A percentile compares a stretch with the other conserved stretches of the same genome.
These are phyloP conservation scores for Ardeotis arabs DNA, from an alignment of 2,113 vertebrate genomes.

Conservation along the genomic window DNA sequence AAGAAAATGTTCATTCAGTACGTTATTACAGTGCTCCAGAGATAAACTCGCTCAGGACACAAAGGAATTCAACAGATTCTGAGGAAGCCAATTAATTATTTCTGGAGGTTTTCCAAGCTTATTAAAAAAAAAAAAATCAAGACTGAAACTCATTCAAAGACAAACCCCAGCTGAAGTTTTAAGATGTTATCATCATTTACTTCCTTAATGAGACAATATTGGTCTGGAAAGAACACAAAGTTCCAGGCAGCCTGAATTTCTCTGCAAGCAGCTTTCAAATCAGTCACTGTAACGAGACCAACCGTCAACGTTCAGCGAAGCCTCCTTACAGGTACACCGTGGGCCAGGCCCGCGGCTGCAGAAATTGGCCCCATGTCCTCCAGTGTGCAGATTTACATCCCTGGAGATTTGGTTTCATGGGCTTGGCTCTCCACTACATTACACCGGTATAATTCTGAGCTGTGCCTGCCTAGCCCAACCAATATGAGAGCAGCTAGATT, in stretches of 20 bases:
- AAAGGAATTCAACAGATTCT: neutral
- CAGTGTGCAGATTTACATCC: accelerated
- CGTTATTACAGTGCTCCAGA: neutral
- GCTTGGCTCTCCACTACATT: neutral
- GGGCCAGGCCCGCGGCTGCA: neutral
- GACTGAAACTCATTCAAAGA: neutral
- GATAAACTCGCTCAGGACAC: neutral
- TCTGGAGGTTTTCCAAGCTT: slow-evolving; percentile 14
- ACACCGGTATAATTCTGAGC: neutral
- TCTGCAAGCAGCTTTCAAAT: neutral
- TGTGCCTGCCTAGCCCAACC: neutral
- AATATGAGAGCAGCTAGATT: neutral
- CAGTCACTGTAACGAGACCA: too few species aligned
- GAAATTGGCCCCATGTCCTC: accelerated
- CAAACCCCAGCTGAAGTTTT: neutral
- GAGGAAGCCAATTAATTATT: slow-evolving; percentile 16
- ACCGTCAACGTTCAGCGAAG: accelerated
- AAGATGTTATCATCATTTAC: neutral
- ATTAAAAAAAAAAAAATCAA: neutral
- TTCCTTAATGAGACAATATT: neutral
- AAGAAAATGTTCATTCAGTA: neutral
- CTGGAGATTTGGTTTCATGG: neutral
- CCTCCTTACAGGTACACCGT: accelerated
- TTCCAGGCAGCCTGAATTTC: neutral
- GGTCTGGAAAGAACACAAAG: neutral